phyloP scores from a whole-genome alignment of 2,797 vertebrate genomes.

The Echiichthys vipera region DNA sequence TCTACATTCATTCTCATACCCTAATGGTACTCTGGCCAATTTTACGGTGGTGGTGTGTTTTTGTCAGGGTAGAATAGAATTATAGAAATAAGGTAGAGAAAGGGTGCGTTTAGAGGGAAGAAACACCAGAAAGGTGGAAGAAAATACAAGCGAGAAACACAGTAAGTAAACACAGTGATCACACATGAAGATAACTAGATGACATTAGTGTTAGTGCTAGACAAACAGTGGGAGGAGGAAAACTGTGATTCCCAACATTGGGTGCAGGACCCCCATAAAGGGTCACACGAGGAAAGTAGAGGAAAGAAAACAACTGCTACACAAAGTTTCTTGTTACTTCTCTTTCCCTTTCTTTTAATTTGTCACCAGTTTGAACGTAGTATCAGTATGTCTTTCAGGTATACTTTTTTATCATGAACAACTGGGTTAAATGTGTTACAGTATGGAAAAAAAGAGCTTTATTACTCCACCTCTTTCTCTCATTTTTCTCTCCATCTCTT shows the following conservation, averaged over 20 bases:
- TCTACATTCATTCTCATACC: conserved; percentile 59
- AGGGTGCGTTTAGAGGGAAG: neutral
- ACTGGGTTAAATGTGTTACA: conserved; percentile 51
- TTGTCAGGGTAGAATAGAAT: conserved; percentile 29
- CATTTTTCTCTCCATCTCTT: neutral
- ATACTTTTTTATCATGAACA: conserved; percentile 12
- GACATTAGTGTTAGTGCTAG: neutral
- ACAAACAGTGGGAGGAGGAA: neutral
- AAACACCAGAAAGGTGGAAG: neutral
- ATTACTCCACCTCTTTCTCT: conserved; percentile 31
- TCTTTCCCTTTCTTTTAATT: neutral
- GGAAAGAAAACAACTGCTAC: neutral
- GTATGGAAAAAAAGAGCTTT: conserved; percentile 45
- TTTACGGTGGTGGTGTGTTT: conserved; percentile 23
- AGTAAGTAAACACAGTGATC: neutral
- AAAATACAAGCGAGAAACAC: neutral
- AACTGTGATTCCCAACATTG: neutral
- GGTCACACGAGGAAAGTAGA: neutral
- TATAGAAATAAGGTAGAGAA: neutral
- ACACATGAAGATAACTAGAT: neutral
- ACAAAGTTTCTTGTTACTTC: neutral
- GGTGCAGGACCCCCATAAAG: too few species aligned
- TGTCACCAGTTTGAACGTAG: neutral
- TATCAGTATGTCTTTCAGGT: neutral
- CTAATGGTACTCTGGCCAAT: conserved; percentile 21